Evolutionary conservation across 2,797 vertebrate genomes (phyloP).

Genomic region (Enteromius fasciolatus): DNA sequence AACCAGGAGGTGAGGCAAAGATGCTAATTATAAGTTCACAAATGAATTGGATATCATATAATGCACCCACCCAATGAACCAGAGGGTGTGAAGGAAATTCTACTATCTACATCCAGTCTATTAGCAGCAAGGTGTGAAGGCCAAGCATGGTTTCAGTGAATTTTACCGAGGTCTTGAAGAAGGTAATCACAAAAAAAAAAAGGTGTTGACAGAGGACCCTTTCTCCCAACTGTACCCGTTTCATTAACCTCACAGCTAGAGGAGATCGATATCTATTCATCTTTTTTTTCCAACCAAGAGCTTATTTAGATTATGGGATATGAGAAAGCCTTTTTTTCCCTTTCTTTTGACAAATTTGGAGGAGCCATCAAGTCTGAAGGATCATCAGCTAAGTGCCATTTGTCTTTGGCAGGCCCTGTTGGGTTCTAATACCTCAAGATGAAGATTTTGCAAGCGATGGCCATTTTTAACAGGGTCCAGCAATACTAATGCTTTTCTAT

Average conservation of each 20-base stretch:
- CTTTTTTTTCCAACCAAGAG: slow-evolving; percentile 45
- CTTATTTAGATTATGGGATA: slow-evolving; percentile 69
- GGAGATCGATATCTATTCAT: slow-evolving; percentile 73
- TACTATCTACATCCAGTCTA: background rate
- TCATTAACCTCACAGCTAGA: slow-evolving; percentile 74
- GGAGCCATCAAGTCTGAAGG: slow-evolving; percentile 61
- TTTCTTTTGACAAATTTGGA: slow-evolving; percentile 66
- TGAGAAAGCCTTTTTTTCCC: slow-evolving; percentile 52
- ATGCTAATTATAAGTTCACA: background rate
- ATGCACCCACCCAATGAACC: background rate
- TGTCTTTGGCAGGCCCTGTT: slow-evolving; percentile 67
- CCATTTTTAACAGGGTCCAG: slow-evolving; percentile 51
- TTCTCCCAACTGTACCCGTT: slow-evolving; percentile 61
- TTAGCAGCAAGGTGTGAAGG: slow-evolving; percentile 16
- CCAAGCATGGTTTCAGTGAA: slow-evolving; percentile 12
- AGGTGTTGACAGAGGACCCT: slow-evolving; percentile 64
- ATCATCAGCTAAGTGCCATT: slow-evolving; percentile 77
- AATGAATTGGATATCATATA: background rate
- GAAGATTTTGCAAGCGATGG: slow-evolving; percentile 63
- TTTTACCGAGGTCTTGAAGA: background rate
- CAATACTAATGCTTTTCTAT: slow-evolving; percentile 55
- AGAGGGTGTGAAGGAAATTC: background rate
- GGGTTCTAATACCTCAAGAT: slow-evolving; percentile 66
- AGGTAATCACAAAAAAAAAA: slow-evolving; percentile 58
- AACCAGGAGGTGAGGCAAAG: background rate